Evolutionary conservation across 2,113 vertebrate genomes (phyloP), one percentile per base, ranked within the genome.

Genomic region (Jacana jacana): DNA sequence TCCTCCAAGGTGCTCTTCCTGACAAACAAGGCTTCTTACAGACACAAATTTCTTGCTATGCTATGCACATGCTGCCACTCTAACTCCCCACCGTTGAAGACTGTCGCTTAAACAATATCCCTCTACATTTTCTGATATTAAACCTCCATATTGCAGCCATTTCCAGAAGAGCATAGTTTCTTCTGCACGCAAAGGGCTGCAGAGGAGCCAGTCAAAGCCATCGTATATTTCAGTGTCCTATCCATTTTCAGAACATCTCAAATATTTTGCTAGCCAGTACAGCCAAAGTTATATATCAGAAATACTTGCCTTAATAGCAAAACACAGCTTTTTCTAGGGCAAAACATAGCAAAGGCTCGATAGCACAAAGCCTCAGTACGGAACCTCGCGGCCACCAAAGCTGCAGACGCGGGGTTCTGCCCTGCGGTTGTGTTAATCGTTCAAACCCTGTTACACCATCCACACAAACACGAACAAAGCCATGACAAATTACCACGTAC

Each of bases 261-360:
- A 44, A 44, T 66, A 35, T 51, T 6, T 39, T 28, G 4, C 42
- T 35, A 68, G n/a, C 37, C 2, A 2, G 31, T 13, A 54, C 15
- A 60, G 49, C 18, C 30, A 6, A 17, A 49, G 64, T 33, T n/a
- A 23, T 24, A 40, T 4, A 48, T 4, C 0, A 0, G 5, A 24
- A 49, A 44, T n/a, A 28, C 9, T 33, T 2, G 0, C 64, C 40
- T 79, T 66, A 64, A 71, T 2, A 71, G 28, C 65, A 61, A 54
- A 58, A 9, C 14, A 15, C 1, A 5, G 35, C 25, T 78, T 28
- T 51, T 80, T 20, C 25, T 11, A 17, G 22, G 25, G 46, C 22
- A 69, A 80, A 40, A 28, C 23, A 79, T 71, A 71, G 39, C 28
- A 52, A 66, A 64, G 2, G 39, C 20, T 46, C 19, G 39, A 35